Conservation (phyloP, 2,888 invertebrate species). For the Atherix ibis region DNA sequence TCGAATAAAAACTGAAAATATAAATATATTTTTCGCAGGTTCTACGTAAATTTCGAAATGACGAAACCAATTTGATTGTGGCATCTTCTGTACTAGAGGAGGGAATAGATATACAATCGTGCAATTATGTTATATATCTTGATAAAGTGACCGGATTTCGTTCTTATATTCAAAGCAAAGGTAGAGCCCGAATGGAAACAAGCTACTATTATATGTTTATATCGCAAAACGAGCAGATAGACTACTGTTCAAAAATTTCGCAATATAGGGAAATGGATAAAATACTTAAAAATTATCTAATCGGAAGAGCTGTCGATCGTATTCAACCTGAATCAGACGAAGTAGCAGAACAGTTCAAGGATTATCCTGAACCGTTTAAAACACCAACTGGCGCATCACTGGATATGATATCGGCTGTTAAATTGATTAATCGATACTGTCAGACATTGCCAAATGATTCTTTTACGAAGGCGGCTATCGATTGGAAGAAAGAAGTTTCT, state of each 20-base stretch:
- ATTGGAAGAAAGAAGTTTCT: slow-evolving; percentile 25
- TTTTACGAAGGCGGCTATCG: slow-evolving; percentile 42
- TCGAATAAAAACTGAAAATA: too few species aligned
- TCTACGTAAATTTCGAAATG: slow-evolving; percentile 40
- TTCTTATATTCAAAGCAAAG: slow-evolving; percentile 81
- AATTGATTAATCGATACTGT: slow-evolving; percentile 67
- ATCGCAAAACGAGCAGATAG: slow-evolving; percentile 19
- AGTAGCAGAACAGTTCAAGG: slow-evolving; percentile 40
- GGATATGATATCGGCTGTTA: slow-evolving; percentile 16
- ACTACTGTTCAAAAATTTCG: slow-evolving; percentile 27
- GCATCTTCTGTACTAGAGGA: slow-evolving; percentile 78
- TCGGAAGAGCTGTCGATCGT: slow-evolving; percentile 40
- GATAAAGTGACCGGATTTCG: slow-evolving; percentile 56
- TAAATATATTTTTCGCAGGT: slow-evolving; percentile 21
- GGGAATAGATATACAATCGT: slow-evolving; percentile 72
- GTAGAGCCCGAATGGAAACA: slow-evolving; percentile 51
- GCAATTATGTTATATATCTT: slow-evolving; percentile 63
- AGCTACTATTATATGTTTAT: slow-evolving; percentile 47
- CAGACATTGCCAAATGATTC: slow-evolving; percentile 58
- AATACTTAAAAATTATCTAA: slow-evolving; percentile 39
- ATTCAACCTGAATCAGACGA: slow-evolving; percentile 36
- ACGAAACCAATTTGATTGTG: slow-evolving; percentile 47
- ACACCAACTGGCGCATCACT: slow-evolving; percentile 20
- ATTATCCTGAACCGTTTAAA: slow-evolving; percentile 20
- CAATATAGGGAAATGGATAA: slow-evolving; percentile 37